A percentile compares a stretch with the other conserved stretches of the same genome.
phyloP scores from a whole-genome alignment of 2,888 invertebrate species.

The Punctoribates punctum region DNA sequence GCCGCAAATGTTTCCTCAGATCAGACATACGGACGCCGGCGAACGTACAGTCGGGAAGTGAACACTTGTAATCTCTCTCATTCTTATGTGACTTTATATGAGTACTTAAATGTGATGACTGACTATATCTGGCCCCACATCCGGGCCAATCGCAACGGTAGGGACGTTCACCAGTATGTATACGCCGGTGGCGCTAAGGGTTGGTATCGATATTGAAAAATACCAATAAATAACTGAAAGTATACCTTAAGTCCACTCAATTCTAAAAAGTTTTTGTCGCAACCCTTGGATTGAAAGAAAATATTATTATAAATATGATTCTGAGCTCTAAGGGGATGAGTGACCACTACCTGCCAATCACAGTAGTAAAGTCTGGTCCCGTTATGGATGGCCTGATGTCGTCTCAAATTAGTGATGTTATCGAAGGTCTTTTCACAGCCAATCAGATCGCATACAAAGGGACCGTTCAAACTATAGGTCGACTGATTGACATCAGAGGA shows the following conservation, averaged over 20 bases:
- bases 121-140: slow-evolving; percentile 34
- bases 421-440: slow-evolving; percentile 4
- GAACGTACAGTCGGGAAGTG: slow-evolving; percentile 35
- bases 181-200: not conserved
- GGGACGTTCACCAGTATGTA: slow-evolving; percentile 37
- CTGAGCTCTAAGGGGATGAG: not conserved
- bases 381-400: slow-evolving; percentile 27
- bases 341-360: slow-evolving; percentile 20
- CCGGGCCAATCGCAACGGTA: slow-evolving; percentile 39
- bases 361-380: slow-evolving; percentile 15
- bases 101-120: slow-evolving; percentile 35
- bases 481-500: not conserved
- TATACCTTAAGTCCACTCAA: slow-evolving; percentile 7
- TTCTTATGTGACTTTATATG: slow-evolving; percentile 30
- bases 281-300: not conserved
- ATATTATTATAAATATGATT: not conserved
- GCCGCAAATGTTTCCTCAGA: slow-evolving; percentile 18
- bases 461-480: not conserved
- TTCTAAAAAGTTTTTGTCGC: slow-evolving; percentile 25
- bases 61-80: slow-evolving; percentile 23
- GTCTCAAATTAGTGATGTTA: slow-evolving; percentile 13
- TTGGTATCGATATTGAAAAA: not conserved
- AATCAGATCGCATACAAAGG: slow-evolving; percentile 1
- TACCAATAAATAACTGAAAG: not conserved
- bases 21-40: slow-evolving; percentile 20